These are phyloP conservation scores for Sebastolobus altivelis DNA, from an alignment of 2,797 vertebrate species.

Conservation along the genomic window DNA sequence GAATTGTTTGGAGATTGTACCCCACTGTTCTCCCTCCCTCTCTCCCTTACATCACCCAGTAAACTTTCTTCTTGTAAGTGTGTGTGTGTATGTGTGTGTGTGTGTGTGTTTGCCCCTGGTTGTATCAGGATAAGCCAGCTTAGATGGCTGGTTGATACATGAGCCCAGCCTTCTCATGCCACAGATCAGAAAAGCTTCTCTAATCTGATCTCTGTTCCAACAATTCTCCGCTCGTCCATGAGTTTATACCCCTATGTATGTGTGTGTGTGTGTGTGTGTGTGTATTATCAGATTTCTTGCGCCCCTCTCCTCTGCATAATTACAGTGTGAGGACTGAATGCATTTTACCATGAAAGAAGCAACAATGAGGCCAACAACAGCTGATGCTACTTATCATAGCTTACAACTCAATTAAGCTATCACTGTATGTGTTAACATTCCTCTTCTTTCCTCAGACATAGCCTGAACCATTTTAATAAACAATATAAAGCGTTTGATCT, in stretches of 20 bases:
- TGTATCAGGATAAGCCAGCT: conserved; percentile 77
- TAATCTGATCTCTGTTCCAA: conserved; percentile 85
- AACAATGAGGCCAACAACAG: conserved; percentile 62
- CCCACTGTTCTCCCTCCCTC: conserved; percentile 36
- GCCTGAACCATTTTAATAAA: conserved; percentile 1
- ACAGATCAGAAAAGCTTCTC: conserved; percentile 80
- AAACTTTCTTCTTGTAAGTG: conserved; percentile 61
- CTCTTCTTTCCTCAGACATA: background rate
- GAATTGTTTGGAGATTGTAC: conserved; percentile 67
- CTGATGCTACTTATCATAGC: conserved; percentile 60
- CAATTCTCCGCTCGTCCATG: conserved; percentile 73
- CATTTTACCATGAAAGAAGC: conserved; percentile 67
- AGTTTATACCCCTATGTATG: conserved; percentile 65
- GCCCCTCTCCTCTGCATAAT: conserved; percentile 64
- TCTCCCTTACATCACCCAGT: conserved; percentile 44
- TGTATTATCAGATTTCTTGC: conserved; percentile 67
- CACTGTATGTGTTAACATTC: conserved; percentile 27
- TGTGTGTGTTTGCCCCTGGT: conserved; percentile 60
- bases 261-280: background rate
- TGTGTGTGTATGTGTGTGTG: conserved; percentile 34
- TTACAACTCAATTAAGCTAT: conserved; percentile 57
- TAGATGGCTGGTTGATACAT: conserved; percentile 84
- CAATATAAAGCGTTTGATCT: background rate
- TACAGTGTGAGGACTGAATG: conserved; percentile 61
- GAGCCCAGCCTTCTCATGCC: conserved; percentile 80